phyloP scores from a whole-genome alignment of 2,797 vertebrate species.

The Trichosurus vulpecula region DNA sequence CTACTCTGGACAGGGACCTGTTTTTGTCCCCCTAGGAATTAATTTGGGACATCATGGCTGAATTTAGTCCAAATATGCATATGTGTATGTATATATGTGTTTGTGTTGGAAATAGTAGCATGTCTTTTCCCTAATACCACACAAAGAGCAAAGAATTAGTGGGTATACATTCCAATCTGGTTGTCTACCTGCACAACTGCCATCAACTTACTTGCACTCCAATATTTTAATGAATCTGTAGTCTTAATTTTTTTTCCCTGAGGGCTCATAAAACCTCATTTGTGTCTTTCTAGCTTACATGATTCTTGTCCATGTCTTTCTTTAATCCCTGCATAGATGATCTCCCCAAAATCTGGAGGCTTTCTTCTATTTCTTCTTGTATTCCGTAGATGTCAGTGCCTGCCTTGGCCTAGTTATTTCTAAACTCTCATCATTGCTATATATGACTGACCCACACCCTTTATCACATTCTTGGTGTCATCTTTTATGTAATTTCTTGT shows the following conservation, averaged over 20 bases:
- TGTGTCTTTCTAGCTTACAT: background rate
- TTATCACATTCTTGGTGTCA: background rate
- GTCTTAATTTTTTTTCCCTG: background rate
- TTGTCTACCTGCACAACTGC: background rate
- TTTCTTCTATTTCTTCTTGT: background rate
- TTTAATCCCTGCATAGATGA: background rate
- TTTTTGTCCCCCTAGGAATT: background rate
- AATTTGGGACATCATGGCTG: background rate
- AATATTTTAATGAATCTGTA: background rate
- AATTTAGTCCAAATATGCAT: background rate
- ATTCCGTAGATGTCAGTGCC: background rate
- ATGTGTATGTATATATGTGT: background rate
- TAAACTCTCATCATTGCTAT: background rate
- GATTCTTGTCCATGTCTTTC: background rate
- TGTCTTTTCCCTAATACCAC: background rate
- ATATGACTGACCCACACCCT: background rate
- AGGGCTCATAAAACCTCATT: background rate
- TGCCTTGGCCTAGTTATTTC: background rate
- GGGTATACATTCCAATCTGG: background rate
- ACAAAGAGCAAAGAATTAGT: background rate
- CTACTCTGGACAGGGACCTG: background rate
- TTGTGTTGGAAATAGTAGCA: background rate
- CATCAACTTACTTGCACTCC: background rate
- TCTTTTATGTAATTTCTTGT: background rate
- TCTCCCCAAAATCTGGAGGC: background rate